Evolutionary conservation across 2,797 vertebrate genomes (phyloP), one percentile per base, ranked within the genome.

Genomic region (Margarornis squamiger): DNA sequence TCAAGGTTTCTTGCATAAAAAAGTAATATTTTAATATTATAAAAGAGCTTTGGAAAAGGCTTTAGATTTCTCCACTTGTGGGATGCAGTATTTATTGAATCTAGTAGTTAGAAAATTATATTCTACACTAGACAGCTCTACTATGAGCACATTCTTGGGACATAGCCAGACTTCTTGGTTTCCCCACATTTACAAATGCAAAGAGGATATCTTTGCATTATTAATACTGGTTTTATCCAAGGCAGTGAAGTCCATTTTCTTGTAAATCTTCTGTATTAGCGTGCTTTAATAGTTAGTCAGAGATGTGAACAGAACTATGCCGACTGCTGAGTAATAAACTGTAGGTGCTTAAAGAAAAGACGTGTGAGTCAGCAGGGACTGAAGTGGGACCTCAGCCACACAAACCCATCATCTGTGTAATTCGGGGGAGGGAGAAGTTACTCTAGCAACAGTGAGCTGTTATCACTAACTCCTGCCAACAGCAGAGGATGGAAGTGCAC

Each of bases 141-240:
- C 52, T 74, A 1, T 46, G 71, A 89, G 34, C 55, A 71, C 15
- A 4, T 92, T 66, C 41, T 39, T 89, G 84, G 66, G 63, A 59
- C 5, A 6, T 21, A 80, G 83, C 51, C 88, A 84, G 77, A 38
- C 58, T 67, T 81, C 41, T 58, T 86, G 65, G 15, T 92, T 95
- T 91, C 68, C 67, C 26, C n/a, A 49, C 51, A 32, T 63, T 78
- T 93, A 88, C 39, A 87, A 79, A 91, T 82, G 52, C 48, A n/a
- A 49, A 82, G 63, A 82, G 71, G 39, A 82, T 34, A 77, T 82
- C 41, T 89, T 74, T 76, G 49, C 14, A 8, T 87, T 78, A 82
- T 92, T 88, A 73, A 85, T 79, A 74, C 52, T 73, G 67, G 39
- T 82, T 92, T 91, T 83, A 85, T 91, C 75, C 23, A 77, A 90